A percentile compares a stretch with the other conserved stretches of the same genome.
These are phyloP conservation scores for Lepisosteus oculatus DNA, from an alignment of 2,113 vertebrate species.

Conservation along the genomic window DNA sequence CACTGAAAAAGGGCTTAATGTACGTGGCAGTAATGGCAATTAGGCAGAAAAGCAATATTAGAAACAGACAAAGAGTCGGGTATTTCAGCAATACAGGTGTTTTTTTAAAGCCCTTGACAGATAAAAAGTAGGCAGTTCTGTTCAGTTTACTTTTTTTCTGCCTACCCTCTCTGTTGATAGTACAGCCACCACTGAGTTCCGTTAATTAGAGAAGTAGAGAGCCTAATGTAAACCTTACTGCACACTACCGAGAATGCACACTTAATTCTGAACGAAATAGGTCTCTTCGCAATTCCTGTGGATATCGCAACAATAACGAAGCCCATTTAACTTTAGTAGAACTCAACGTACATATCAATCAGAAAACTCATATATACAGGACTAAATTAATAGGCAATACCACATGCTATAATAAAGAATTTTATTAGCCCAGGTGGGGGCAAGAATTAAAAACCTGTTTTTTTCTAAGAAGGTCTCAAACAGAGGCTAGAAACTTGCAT, in stretches of 20 bases:
- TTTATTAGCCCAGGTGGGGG: background rate
- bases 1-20: constrained; percentile 91
- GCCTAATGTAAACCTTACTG: constrained; percentile 37
- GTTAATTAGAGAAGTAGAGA: constrained; percentile 80
- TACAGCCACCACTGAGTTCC: constrained; percentile 77
- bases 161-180: constrained; percentile 78
- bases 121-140: constrained; percentile 78
- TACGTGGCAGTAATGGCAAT: constrained; percentile 92
- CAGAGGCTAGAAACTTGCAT: too few relatives aligned
- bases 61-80: constrained; percentile 95
- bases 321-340: constrained; percentile 12
- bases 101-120: constrained; percentile 57
- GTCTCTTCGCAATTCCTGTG: constrained; percentile 11
- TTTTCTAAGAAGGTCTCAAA: background rate
- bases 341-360: constrained; percentile 15
- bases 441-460: background rate
- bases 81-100: constrained; percentile 93
- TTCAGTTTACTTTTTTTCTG: constrained; percentile 74
- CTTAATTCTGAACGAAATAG: constrained; percentile 62
- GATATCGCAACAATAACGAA: constrained; percentile 15
- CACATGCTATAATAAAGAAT: background rate
- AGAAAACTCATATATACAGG: background rate
- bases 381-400: background rate
- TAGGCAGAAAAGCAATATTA: constrained; percentile 97
- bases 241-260: constrained; percentile 52